These are phyloP conservation scores for Taxidea taxus DNA, from an alignment of 2,113 vertebrate genomes.

Conservation along the genomic window DNA sequence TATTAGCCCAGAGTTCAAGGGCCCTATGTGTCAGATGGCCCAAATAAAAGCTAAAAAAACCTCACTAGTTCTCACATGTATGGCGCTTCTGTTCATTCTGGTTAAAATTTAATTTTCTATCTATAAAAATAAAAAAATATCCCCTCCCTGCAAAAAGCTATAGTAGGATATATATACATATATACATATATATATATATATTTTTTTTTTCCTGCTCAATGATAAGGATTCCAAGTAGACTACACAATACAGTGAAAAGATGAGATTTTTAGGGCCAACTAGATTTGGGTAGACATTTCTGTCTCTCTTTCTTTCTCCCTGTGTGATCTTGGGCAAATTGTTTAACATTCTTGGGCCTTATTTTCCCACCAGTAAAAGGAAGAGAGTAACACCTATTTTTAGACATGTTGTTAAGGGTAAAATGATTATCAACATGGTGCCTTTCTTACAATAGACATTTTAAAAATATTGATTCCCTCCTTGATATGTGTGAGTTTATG, in stretches of 20 bases:
- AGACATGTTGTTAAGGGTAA: neutral
- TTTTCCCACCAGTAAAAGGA: neutral
- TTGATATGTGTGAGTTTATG: neutral
- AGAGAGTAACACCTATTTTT: neutral
- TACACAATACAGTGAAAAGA: neutral
- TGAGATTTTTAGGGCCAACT: neutral
- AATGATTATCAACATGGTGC: neutral
- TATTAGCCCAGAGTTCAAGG: constrained; percentile 23
- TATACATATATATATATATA: neutral
- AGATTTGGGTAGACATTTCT: neutral
- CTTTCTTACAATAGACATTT: neutral
- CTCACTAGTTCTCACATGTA: constrained; percentile 1
- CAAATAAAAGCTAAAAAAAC: neutral
- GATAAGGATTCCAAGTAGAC: constrained; percentile 27
- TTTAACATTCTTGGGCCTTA: neutral
- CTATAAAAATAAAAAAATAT: constrained; percentile 39
- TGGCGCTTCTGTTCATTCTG: neutral
- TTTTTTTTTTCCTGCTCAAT: neutral
- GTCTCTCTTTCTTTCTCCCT: neutral
- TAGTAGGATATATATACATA: neutral
- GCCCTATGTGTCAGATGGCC: neutral
- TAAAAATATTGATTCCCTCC: neutral
- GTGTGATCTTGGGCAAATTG: neutral
- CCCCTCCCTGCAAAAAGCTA: neutral
- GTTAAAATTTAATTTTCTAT: constrained; percentile 58